Percentiles rank a stretch among this genome's conserved stretches.
Evolutionary conservation across 1,140 invertebrate species (phyloP).

Genomic region (Drosophila dunni): DNA sequence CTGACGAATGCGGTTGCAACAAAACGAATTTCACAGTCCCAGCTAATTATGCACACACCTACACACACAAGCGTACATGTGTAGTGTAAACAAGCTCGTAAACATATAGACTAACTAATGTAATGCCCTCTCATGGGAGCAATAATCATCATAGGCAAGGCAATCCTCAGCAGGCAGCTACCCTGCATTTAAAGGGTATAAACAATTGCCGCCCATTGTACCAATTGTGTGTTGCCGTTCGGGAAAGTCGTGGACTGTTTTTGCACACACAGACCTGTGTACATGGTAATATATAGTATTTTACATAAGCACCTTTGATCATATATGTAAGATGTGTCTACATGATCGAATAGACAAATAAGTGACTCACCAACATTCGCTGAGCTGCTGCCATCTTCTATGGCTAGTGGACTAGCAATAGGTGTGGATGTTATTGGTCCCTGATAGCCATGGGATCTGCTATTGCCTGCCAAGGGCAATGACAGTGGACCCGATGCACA

Average conservation of each 20-base stretch:
- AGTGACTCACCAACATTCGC: constrained; percentile 60
- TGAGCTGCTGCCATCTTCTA: constrained; percentile 44
- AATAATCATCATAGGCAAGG: background rate
- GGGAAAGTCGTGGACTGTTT: constrained; percentile 43
- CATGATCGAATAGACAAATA: constrained; percentile 20
- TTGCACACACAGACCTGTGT: constrained; percentile 14
- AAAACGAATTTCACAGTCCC: constrained; percentile 46
- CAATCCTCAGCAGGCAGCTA: background rate
- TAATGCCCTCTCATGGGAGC: constrained; percentile 12
- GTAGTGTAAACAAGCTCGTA: background rate
- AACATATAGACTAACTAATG: constrained; percentile 5
- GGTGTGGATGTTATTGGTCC: constrained; percentile 66
- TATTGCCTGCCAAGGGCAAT: constrained; percentile 57
- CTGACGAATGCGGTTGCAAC: constrained; percentile 28
- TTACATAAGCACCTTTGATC: constrained; percentile 13
- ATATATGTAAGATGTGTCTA: background rate
- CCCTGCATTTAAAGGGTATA: constrained; percentile 39
- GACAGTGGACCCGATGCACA: constrained; percentile 70
- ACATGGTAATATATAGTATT: background rate
- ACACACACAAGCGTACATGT: background rate
- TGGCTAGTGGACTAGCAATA: constrained; percentile 52
- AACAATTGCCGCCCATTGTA: constrained; percentile 66
- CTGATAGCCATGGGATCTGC: constrained; percentile 45
- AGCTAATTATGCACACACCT: constrained; percentile 65
- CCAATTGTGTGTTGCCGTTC: constrained; percentile 31